A percentile compares a stretch with the other conserved stretches of the same genome.
phyloP scores from a whole-genome alignment of 2,888 invertebrate species.

The Epicampocera succincta region DNA sequence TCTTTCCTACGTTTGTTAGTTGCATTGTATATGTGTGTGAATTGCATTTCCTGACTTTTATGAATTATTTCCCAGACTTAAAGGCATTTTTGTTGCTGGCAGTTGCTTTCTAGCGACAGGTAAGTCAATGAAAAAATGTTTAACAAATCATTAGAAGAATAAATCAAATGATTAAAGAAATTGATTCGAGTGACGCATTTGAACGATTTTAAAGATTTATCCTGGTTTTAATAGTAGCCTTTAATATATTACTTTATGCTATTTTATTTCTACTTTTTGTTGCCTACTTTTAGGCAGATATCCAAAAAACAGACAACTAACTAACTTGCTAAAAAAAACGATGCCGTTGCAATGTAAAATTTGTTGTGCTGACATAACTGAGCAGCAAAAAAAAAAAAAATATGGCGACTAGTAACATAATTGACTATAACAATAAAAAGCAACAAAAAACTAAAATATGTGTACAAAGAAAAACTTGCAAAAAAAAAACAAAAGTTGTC shows the following conservation, averaged over 20 bases:
- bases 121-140: constrained; percentile 12
- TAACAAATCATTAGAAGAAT: too few species aligned
- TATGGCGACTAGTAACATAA: constrained; percentile 49
- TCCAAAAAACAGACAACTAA: too few species aligned
- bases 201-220: too few species aligned
- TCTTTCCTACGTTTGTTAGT: not conserved
- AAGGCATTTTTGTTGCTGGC: not conserved
- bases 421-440: constrained; percentile 41
- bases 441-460: constrained; percentile 1
- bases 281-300: too few species aligned
- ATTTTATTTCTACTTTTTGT: too few species aligned
- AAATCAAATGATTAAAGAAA: too few species aligned
- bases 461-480: not conserved
- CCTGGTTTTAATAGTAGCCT: too few species aligned
- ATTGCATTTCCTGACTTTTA: constrained; percentile 48
- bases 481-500: not conserved
- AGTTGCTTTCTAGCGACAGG: constrained; percentile 14
- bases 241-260: too few species aligned
- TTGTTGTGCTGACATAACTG: constrained; percentile 49
- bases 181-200: too few species aligned
- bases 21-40: not conserved
- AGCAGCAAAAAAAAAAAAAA: constrained; percentile 1
- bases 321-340: not conserved
- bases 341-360: constrained; percentile 43
- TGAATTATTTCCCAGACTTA: constrained; percentile 16